Evolutionary conservation across 35 echinoderm and acorn worm genomes (phyloP).

Genomic region (Strongylocentrotus purpuratus): DNA sequence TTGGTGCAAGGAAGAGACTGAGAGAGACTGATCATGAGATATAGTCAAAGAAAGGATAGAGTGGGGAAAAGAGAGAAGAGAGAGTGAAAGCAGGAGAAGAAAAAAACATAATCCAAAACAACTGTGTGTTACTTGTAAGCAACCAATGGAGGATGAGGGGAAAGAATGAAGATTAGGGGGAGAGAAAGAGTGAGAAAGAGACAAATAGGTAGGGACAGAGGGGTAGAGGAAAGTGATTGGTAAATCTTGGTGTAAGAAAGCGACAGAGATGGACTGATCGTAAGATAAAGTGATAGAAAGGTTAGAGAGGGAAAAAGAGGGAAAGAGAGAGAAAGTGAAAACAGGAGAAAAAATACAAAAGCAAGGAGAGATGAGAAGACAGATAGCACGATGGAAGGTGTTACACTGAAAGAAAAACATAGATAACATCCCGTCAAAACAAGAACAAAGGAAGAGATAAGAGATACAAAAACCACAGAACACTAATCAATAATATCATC

Average conservation of each 20-base stretch:
- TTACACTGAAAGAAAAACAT: not conserved
- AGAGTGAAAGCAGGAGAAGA: not conserved
- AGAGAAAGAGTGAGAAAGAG: too few species aligned
- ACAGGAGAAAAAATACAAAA: not conserved
- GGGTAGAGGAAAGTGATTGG: not conserved
- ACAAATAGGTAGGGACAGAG: too few species aligned
- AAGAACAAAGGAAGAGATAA: not conserved
- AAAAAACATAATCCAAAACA: too few species aligned
- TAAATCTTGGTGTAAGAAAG: not conserved
- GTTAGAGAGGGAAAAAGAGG: not conserved
- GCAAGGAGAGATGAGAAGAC: not conserved
- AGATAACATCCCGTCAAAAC: not conserved
- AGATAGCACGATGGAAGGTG: not conserved
- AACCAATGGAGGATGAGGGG: not conserved
- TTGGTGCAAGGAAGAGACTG: not conserved
- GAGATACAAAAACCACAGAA: too few species aligned
- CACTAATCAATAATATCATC: too few species aligned
- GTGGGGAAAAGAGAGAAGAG: not conserved
- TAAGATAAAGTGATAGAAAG: too few species aligned
- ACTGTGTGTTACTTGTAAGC: not conserved
- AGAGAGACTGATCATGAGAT: too few species aligned
- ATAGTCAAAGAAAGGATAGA: not conserved
- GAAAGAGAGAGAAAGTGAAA: not conserved
- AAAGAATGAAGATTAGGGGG: not conserved
- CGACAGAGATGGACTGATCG: too few species aligned